Base-by-base conservation (phyloP, 2,797 vertebrate species). In the Distichodus sexfasciatus region DNA sequence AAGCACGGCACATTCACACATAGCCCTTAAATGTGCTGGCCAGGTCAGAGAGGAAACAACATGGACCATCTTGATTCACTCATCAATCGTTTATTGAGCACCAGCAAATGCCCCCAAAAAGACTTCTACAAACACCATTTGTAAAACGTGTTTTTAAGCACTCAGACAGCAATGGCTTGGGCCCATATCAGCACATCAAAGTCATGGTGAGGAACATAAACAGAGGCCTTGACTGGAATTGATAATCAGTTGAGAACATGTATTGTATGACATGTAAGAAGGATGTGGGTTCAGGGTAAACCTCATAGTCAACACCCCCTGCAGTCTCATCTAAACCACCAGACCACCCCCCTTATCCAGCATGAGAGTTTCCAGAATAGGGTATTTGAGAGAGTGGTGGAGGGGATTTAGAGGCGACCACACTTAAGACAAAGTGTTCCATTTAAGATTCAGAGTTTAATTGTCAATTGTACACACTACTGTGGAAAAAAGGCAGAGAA, bases 81-180 rank as follows among this genome's bases (percentile, higher is more conserved):
- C 44, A 46, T 10, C 11, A 17, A 24, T 33, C 10, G 15, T 38
- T 40, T 24, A 66, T 40, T 61, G 29, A 35, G 66, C 79, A 83
- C 69, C 82, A 84, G 84, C 82, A 87, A 82, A 60, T 62, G 63
- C 55, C 76, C 15, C 60, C 79, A 72, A 67, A 76, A 76, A 71
- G 77, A 47, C 10, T n/a, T n/a, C n/a, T n/a, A n/a, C n/a, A n/a
- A n/a, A n/a, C n/a, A n/a, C n/a, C n/a, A n/a, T n/a, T n/a, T n/a
- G n/a, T n/a, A n/a, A n/a, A n/a, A n/a, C n/a, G n/a, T n/a, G n/a
- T n/a, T n/a, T n/a, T n/a, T n/a, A n/a, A n/a, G n/a, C n/a, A n/a
- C n/a, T n/a, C n/a, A n/a, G 63, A 85, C 85, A 86, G 84, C 82
- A 88, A 88, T 83, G 80, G 71, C 46, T 72, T 83, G 79, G 82